Base-by-base conservation (phyloP, 2,888 invertebrate genomes). In the Vesta saturnalis region DNA sequence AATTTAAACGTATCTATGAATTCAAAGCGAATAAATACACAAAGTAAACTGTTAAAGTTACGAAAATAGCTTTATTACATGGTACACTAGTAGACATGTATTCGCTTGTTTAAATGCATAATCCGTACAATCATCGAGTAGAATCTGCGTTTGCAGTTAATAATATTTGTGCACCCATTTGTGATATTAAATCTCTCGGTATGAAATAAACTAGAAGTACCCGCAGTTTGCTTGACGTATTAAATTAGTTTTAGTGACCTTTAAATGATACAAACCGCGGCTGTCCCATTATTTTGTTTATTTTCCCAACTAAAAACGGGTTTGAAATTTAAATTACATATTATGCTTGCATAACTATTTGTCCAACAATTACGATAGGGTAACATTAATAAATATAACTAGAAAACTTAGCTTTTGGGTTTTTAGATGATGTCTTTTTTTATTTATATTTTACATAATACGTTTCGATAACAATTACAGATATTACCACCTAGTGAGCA, bases 151-250 rank as follows among this genome's bases (percentile, higher is more conserved):
- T 64, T 57, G 43, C 18, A 62, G 61, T 67, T 67, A 61, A 61
- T 60, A 66, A 56, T 58, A 57, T 67, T 67, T 67, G 49, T 61
- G 47, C 61, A 62, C 19, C 57, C 67, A 67, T 67, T 67, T 62
- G 67, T 21, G 22, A 67, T 67, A 67, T 67, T 67, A 67, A 67
- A 66, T 22, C 60, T 66, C 55, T 46, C 15, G 60, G 8, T 57
- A 66, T 47, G 60, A 57, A 66, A 60, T 46, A 52, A 64, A 58
- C 39, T 19, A 46, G 35, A 61, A 67, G 49, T 59, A 64, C 64
- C 30, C 30, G 52, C 52, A 16, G 52, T 58, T 15, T 52, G 52
- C 16, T 3, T 23, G 64, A 49, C 57, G 43, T 39, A 60, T 60
- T 52, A 54, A 60, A 65, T 60, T 65, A 52, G 55, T 65, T 46